These are phyloP conservation scores for Cynocephalus volans DNA, from an alignment of 2,113 vertebrate genomes.

Conservation along the genomic window DNA sequence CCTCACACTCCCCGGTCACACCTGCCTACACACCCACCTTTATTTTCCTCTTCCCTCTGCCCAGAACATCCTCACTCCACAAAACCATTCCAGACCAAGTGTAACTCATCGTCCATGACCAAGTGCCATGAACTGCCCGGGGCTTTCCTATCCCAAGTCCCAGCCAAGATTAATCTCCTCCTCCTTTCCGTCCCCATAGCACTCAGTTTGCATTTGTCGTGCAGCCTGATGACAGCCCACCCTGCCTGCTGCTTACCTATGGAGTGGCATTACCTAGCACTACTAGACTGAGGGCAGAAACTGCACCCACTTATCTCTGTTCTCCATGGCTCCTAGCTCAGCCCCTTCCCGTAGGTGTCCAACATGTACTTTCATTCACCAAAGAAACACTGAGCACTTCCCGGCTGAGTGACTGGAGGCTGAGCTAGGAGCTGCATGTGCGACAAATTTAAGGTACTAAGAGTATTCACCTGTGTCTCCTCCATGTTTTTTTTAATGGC, in stretches of 20 bases:
- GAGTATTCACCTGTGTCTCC: not conserved
- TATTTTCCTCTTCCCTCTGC: not conserved
- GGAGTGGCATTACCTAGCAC: not conserved
- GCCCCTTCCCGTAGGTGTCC: not conserved
- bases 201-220: not conserved
- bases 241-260: not conserved
- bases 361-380: not conserved
- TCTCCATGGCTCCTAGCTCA: accelerated
- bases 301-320: accelerated
- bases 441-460: not conserved
- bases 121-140: not conserved
- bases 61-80: not conserved
- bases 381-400: not conserved
- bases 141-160: not conserved
- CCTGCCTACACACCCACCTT: not conserved
- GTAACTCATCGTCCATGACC: not conserved
- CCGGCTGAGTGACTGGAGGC: not conserved
- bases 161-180: not conserved
- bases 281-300: not conserved
- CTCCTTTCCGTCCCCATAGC: not conserved
- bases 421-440: not conserved
- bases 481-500: not conserved
- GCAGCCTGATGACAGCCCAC: not conserved
- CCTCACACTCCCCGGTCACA: not conserved
- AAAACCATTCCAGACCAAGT: not conserved